Conservation (phyloP, 2,113 vertebrate genomes). For the Oryzias curvinotus region DNA sequence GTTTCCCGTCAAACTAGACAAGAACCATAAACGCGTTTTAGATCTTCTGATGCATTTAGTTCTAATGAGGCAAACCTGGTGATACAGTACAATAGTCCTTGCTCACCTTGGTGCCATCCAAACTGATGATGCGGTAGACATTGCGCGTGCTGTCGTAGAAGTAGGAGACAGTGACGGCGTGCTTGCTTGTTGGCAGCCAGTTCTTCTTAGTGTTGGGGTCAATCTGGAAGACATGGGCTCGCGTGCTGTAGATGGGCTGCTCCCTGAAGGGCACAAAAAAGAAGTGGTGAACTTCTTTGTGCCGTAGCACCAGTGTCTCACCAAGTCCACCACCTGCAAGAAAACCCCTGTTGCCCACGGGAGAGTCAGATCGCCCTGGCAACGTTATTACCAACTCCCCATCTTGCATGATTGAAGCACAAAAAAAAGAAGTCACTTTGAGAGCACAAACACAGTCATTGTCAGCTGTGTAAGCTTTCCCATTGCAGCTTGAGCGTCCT, state of each 20-base stretch:
- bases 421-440: conserved; percentile 4
- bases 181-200: conserved; percentile 99
- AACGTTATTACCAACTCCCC: conserved; percentile 65
- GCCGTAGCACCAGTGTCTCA: conserved; percentile 64
- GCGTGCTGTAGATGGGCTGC: conserved; percentile 97
- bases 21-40: too few relatives aligned
- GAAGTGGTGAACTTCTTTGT: conserved; percentile 79
- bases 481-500: background rate
- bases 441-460: conserved; percentile 12
- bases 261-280: conserved; percentile 86
- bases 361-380: conserved; percentile 56
- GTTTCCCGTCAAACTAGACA: too few relatives aligned
- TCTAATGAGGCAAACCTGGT: too few relatives aligned
- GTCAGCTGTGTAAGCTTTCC: background rate
- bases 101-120: conserved; percentile 96
- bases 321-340: conserved; percentile 30
- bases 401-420: conserved; percentile 56
- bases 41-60: too few relatives aligned
- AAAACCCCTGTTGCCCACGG: conserved; percentile 35
- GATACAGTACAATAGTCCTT: background rate
- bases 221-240: conserved; percentile 99
- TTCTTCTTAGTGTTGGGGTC: conserved; percentile 99
- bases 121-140: conserved; percentile 98
- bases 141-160: conserved; percentile 99
- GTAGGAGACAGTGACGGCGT: conserved; percentile 98